Percentiles rank a stretch among this genome's conserved stretches.
Evolutionary conservation across 2,113 vertebrate genomes (phyloP).

Genomic region (Nerophis lumbriciformis): DNA sequence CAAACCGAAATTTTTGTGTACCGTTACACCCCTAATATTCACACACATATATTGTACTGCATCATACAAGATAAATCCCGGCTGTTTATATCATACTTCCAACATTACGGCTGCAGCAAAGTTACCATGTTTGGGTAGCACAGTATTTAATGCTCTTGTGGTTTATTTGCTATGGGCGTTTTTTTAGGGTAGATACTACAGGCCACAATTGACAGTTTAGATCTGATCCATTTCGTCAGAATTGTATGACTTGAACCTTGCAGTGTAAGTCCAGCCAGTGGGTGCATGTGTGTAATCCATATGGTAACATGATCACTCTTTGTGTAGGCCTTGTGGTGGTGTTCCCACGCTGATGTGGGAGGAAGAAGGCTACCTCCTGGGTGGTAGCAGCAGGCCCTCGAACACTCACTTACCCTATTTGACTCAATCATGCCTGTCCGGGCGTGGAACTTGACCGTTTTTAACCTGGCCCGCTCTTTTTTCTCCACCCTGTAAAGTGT

Average conservation of each 20-base stretch:
- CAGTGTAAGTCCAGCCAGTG: not conserved
- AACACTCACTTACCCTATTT: constrained; percentile 85
- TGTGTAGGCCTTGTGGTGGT: constrained; percentile 30
- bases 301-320: constrained; percentile 49
- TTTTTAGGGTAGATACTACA: no score
- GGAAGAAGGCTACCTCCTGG: constrained; percentile 61
- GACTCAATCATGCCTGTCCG: constrained; percentile 97
- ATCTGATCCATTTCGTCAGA: no score
- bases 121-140: no score
- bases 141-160: no score
- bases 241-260: not conserved
- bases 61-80: no score
- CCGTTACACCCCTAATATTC: no score
- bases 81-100: no score
- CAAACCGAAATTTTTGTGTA: no score
- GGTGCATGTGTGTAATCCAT: constrained; percentile 45
- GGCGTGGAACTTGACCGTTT: constrained; percentile 98
- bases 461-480: constrained; percentile 95
- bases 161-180: no score
- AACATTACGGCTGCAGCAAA: no score
- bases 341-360: constrained; percentile 52
- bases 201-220: not conserved
- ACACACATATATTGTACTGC: no score
- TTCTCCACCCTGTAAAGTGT: constrained; percentile 77
- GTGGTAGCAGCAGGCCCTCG: constrained; percentile 16